A percentile compares a stretch with the other conserved stretches of the same genome.
Evolutionary conservation across 2,797 vertebrate species (phyloP).

Genomic region (Synaphobranchus kaupii): DNA sequence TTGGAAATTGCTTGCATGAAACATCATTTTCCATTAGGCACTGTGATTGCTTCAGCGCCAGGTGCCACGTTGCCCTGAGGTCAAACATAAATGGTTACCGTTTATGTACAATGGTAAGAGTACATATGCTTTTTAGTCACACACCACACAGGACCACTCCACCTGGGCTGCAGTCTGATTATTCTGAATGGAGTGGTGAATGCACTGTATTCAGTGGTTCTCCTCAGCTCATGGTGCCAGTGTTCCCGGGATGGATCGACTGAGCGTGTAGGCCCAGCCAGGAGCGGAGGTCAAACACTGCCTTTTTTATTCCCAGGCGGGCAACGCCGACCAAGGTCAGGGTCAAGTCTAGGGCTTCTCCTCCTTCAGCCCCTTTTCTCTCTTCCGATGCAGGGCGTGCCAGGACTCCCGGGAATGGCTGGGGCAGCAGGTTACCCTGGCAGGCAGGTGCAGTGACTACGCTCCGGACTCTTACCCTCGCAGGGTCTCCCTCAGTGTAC

Average conservation of each 20-base stretch:
- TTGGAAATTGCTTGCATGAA: background rate
- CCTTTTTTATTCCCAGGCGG: conserved; percentile 67
- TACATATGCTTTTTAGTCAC: background rate
- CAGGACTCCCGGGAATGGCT: conserved; percentile 79
- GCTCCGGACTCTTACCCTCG: conserved; percentile 53
- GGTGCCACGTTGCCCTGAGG: conserved; percentile 1
- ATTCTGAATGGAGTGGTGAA: background rate
- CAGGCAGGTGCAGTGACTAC: conserved; percentile 99
- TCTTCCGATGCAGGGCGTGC: conserved; percentile 79
- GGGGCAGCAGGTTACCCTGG: conserved; percentile 96
- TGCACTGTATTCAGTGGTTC: background rate
- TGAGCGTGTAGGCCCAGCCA: background rate
- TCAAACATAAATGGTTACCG: background rate
- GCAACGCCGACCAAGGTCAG: conserved; percentile 45
- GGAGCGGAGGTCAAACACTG: conserved; percentile 61
- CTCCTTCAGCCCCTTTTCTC: conserved; percentile 55
- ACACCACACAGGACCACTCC: background rate
- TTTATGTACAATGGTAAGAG: background rate
- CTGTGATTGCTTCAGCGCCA: conserved; percentile 12
- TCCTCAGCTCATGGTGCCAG: conserved; percentile 16
- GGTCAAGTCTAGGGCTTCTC: conserved; percentile 57
- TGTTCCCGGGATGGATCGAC: background rate
- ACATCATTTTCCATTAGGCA: conserved; percentile 6
- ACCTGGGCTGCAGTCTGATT: background rate
- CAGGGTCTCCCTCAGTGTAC: conserved; percentile 27